A percentile compares a stretch with the other conserved stretches of the same genome.
Evolutionary conservation across 2,797 vertebrate species (phyloP).

Genomic region (Sebastes variabilis): DNA sequence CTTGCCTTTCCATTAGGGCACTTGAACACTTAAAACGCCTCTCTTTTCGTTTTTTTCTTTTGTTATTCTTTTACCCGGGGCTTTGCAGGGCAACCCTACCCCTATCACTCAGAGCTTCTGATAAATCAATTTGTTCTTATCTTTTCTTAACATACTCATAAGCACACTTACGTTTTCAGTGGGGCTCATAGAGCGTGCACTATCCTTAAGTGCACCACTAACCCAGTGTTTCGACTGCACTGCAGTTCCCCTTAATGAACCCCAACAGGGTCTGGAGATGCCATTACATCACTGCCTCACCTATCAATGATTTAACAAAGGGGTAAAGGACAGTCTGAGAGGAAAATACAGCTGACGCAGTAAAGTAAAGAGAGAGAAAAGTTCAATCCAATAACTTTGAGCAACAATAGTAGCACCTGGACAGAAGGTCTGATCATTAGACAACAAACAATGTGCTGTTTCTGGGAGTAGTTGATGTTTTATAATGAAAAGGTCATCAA

Average conservation of each 20-base stretch:
- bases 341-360: constrained; percentile 14
- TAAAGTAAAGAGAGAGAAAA: constrained; percentile 8
- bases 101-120: constrained; percentile 9
- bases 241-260: constrained; percentile 41
- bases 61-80: not conserved
- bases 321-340: not conserved
- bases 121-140: constrained; percentile 39
- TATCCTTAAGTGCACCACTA: constrained; percentile 47
- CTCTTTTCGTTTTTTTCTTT: constrained; percentile 8
- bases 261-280: constrained; percentile 17
- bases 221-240: constrained; percentile 10
- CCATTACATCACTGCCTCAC: constrained; percentile 25
- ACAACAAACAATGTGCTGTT: not conserved
- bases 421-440: not conserved
- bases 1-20: constrained; percentile 64
- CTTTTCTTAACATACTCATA: constrained; percentile 21
- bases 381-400: not conserved
- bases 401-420: not conserved
- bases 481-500: not conserved
- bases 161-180: constrained; percentile 10
- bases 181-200: not conserved
- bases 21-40: constrained; percentile 41
- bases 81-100: not conserved
- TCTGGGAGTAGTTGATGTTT: not conserved
- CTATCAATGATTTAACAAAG: constrained; percentile 56